Percentiles rank a stretch among this genome's conserved stretches.
phyloP scores from a whole-genome alignment of 2,888 invertebrate genomes.

The Byasa hedistus region DNA sequence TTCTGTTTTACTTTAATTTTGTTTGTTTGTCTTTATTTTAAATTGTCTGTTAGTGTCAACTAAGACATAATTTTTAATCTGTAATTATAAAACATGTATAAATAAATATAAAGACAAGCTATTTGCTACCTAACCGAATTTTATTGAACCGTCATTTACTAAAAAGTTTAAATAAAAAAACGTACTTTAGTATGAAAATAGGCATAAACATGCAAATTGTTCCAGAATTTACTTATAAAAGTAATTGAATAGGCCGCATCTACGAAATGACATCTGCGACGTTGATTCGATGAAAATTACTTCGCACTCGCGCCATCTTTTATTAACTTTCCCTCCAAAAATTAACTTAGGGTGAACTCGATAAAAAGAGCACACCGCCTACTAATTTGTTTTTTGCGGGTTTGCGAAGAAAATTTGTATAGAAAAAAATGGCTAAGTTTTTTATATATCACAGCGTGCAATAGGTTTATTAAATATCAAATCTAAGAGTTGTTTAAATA shows the following conservation, averaged over 20 bases:
- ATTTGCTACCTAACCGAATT: too few relatives aligned
- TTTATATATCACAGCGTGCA: too few relatives aligned
- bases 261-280: conserved; percentile 60
- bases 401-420: background rate
- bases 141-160: too few relatives aligned
- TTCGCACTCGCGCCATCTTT: conserved; percentile 40
- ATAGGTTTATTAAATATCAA: too few relatives aligned
- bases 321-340: conserved; percentile 46
- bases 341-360: conserved; percentile 33
- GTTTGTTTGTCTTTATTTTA: too few relatives aligned
- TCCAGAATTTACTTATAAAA: conserved; percentile 66
- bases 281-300: conserved; percentile 67
- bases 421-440: too few relatives aligned
- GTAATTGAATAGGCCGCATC: conserved; percentile 68
- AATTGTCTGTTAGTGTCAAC: too few relatives aligned
- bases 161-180: conserved; percentile 57
- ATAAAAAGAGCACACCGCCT: conserved; percentile 24
- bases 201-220: conserved; percentile 71
- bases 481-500: too few relatives aligned
- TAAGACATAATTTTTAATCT: too few relatives aligned
- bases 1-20: too few relatives aligned
- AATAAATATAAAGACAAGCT: too few relatives aligned
- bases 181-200: conserved; percentile 20
- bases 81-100: too few relatives aligned
- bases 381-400: conserved; percentile 18